Evolutionary conservation across 2,888 invertebrate genomes (phyloP).

Genomic region (Thymelicus lineola): DNA sequence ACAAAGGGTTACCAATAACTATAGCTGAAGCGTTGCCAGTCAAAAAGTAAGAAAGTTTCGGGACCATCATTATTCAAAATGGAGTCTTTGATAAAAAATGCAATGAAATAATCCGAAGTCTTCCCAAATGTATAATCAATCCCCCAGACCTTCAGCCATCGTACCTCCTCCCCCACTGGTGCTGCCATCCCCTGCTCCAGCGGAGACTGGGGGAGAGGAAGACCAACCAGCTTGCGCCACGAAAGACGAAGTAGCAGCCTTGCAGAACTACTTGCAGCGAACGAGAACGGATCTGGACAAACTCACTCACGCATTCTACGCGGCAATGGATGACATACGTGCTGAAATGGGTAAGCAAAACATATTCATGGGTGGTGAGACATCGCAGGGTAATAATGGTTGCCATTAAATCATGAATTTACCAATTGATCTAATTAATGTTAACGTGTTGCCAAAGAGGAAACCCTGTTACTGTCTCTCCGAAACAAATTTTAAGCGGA

Average conservation of each 20-base stretch:
- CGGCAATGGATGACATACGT: conserved; percentile 50
- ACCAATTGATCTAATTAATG: too few species aligned
- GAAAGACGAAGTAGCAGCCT: conserved; percentile 48
- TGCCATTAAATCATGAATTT: too few species aligned
- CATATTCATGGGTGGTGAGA: neutral
- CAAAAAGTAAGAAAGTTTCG: too few species aligned
- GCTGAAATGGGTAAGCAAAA: conserved; percentile 42
- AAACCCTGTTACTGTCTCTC: too few species aligned
- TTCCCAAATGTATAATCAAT: neutral
- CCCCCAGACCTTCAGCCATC: neutral
- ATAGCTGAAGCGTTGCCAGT: too few species aligned
- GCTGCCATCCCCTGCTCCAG: neutral
- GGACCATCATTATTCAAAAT: too few species aligned
- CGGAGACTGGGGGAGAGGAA: conserved; percentile 4
- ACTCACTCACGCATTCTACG: conserved; percentile 52
- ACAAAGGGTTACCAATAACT: too few species aligned
- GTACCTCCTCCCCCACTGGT: conserved; percentile 14
- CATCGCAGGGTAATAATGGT: too few species aligned
- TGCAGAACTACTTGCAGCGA: conserved; percentile 48
- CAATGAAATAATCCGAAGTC: too few species aligned
- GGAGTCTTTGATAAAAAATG: too few species aligned
- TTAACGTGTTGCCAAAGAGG: too few species aligned
- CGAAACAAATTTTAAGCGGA: too few species aligned
- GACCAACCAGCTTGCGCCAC: conserved; percentile 29
- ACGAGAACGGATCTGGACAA: conserved; percentile 55